phyloP scores from a whole-genome alignment of 1,140 invertebrate species.

The Nephotettix cincticeps region DNA sequence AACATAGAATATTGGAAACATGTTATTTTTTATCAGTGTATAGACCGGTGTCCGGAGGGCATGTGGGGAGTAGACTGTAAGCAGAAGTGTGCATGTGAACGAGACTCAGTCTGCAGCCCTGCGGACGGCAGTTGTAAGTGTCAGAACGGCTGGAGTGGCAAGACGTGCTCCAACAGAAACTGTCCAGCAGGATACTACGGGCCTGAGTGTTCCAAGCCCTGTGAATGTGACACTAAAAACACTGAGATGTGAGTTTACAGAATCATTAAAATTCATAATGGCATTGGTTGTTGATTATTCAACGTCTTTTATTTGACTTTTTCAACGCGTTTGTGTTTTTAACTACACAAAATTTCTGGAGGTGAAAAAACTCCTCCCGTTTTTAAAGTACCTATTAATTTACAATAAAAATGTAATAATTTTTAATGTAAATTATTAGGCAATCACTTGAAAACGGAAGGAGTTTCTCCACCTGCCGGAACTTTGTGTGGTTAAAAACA shows the following conservation, averaged over 20 bases:
- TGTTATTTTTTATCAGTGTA: conserved; percentile 68
- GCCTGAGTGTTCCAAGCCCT: conserved; percentile 66
- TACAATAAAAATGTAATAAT: too few relatives aligned
- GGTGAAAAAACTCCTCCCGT: too few relatives aligned
- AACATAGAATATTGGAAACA: too few relatives aligned
- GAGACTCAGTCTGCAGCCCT: conserved; percentile 70
- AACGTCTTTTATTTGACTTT: too few relatives aligned
- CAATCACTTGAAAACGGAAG: too few relatives aligned
- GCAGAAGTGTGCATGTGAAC: conserved; percentile 71
- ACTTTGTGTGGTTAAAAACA: too few relatives aligned
- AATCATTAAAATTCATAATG: too few relatives aligned
- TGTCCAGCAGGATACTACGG: conserved; percentile 70
- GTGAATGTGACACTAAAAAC: conserved; percentile 70
- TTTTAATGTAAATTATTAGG: too few relatives aligned
- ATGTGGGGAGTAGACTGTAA: conserved; percentile 77
- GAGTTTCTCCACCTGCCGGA: too few relatives aligned
- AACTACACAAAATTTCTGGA: too few relatives aligned
- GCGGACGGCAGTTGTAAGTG: conserved; percentile 72
- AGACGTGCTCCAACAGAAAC: conserved; percentile 63
- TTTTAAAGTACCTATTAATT: too few relatives aligned
- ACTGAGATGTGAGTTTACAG: conserved; percentile 62
- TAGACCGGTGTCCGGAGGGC: conserved; percentile 71
- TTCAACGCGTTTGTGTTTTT: too few relatives aligned
- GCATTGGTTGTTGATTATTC: conserved; percentile 1
- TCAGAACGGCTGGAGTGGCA: conserved; percentile 71